These are phyloP conservation scores for Drosophila diplacantha DNA, from an alignment of 2,888 invertebrate genomes.

Conservation along the genomic window DNA sequence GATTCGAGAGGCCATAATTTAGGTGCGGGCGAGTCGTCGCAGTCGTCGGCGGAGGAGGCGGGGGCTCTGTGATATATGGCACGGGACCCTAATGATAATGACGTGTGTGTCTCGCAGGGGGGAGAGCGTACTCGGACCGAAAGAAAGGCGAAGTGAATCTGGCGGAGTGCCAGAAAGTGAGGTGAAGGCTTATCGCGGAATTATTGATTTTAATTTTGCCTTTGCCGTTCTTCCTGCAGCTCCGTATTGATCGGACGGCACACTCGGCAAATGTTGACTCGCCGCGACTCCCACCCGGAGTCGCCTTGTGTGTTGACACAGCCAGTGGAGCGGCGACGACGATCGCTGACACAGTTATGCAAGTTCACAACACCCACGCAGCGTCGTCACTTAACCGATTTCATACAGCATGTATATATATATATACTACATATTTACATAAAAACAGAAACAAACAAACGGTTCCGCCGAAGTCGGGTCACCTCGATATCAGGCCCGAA, in stretches of 20 bases:
- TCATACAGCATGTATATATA: conserved; percentile 7
- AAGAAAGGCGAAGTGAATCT: background rate
- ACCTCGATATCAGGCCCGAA: conserved; percentile 46
- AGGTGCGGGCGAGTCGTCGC: conserved; percentile 61
- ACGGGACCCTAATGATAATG: conserved; percentile 64
- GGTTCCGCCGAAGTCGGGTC: conserved; percentile 54
- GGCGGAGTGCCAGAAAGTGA: background rate
- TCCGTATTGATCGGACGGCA: conserved; percentile 58
- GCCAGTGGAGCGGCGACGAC: conserved; percentile 33
- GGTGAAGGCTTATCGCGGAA: conserved; percentile 37
- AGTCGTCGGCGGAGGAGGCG: conserved; percentile 21
- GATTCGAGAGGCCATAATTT: conserved; percentile 54
- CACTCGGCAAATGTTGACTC: conserved; percentile 69
- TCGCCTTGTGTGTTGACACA: conserved; percentile 47
- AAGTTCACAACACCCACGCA: conserved; percentile 69
- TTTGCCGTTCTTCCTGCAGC: conserved; percentile 10
- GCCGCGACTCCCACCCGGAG: conserved; percentile 12
- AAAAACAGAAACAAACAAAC: conserved; percentile 45
- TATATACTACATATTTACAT: conserved; percentile 46
- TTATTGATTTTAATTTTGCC: conserved; percentile 62
- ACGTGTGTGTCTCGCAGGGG: conserved; percentile 38
- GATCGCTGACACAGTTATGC: conserved; percentile 65
- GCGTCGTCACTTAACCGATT: conserved; percentile 43
- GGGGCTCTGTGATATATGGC: conserved; percentile 60
- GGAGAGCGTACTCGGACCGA: too few species aligned